Base-by-base conservation (phyloP, 2,113 vertebrate species). In the Hylia prasina region DNA sequence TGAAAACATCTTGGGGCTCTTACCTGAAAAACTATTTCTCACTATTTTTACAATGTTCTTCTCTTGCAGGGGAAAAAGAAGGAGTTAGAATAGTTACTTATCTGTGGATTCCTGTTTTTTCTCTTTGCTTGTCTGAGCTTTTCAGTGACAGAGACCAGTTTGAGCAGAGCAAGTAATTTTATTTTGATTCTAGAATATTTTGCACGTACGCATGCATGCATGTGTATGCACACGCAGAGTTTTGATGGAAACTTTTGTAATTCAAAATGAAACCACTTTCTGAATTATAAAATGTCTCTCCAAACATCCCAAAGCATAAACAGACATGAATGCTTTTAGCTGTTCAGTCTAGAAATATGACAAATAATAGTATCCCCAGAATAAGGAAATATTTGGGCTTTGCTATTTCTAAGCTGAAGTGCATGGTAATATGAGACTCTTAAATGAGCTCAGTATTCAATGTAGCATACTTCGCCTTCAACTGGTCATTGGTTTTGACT, bases 141-240 rank as follows among this genome's bases (percentile, higher is more conserved):
- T 78, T 66, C 33, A 82, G 42, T 73, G 48, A 35, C 48, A 76
- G 66, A 33, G 19, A 22, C 16, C 60, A 47, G n/a, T 58, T n/a
- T 77, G 39, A 81, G 14, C 16, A 65, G 33, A 88, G 24, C 13
- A 86, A 86, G 39, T 48, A 30, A 22, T 88, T 92, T 48, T 45
- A 28, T 76, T 93, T 75, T 31, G 15, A 13, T 60, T 78, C 17
- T 48, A 30, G 31, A 76, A 33, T 58, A 9, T 48, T 85, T 51
- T n/a, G 18, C 25, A 14, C 0, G 0, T 30, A 58, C 0, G 0
- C 5, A 2, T 10, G 10, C 8, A 6, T 3, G 1, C 1, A 3
- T 2, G 0, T 5, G 4, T n/a, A 31, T 27, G 13, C 33, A 30
- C 11, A 22, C 8, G 20, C 4, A 4, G 44, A 53, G 23, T 57